phyloP scores from a whole-genome alignment of 2,113 vertebrate genomes.

The Saccopteryx bilineata region DNA sequence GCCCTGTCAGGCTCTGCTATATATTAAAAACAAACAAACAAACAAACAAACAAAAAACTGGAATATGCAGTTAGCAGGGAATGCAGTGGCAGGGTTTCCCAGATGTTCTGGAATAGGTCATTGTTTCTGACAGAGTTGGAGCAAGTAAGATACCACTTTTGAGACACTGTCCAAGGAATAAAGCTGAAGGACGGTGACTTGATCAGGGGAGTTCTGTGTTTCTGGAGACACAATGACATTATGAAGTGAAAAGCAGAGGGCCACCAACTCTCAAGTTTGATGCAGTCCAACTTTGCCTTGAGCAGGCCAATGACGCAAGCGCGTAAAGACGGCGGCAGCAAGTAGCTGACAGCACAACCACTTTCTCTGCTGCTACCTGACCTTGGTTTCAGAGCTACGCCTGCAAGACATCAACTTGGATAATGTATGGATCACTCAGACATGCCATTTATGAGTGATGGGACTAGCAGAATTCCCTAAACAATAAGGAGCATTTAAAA shows the following conservation, averaged over 20 bases:
- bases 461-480: background rate
- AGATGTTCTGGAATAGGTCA: background rate
- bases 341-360: background rate
- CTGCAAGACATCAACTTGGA: constrained; percentile 28
- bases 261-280: background rate
- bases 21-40: background rate
- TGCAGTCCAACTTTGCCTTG: background rate
- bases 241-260: background rate
- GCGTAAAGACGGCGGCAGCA: background rate
- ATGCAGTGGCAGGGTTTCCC: background rate
- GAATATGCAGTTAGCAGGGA: background rate
- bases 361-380: background rate
- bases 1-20: too few relatives aligned
- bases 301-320: background rate
- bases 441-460: constrained; percentile 7
- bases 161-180: background rate
- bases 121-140: background rate
- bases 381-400: background rate
- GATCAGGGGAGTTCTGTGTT: background rate
- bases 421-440: constrained; percentile 39
- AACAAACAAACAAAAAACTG: background rate
- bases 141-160: background rate
- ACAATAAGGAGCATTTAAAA: background rate
- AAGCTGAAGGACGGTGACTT: background rate
- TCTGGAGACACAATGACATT: background rate